Evolutionary conservation across 1,140 invertebrate genomes (phyloP).

Genomic region (Pogonomyrmex californicus): DNA sequence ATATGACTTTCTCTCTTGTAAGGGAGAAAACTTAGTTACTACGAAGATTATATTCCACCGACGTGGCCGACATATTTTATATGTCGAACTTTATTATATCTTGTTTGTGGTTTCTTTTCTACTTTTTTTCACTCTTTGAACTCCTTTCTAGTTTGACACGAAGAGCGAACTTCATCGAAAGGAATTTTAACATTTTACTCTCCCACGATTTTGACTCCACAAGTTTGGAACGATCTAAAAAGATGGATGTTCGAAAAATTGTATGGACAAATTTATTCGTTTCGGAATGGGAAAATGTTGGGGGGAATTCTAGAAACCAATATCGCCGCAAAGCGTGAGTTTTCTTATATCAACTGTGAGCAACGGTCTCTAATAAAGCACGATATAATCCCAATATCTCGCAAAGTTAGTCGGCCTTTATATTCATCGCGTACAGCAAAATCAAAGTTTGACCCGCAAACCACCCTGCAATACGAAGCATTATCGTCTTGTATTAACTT

Average conservation of each 20-base stretch:
- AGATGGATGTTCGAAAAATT: slow-evolving; percentile 1
- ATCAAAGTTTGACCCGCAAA: slow-evolving; percentile 12
- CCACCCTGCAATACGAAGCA: not conserved
- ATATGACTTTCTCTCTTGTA: not conserved
- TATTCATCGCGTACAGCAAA: slow-evolving; percentile 8
- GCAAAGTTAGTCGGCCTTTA: slow-evolving; percentile 43
- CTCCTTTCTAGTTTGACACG: not conserved
- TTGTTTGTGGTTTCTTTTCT: not conserved
- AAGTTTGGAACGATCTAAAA: not conserved
- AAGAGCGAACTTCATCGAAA: slow-evolving; percentile 1
- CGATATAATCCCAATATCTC: slow-evolving; percentile 54
- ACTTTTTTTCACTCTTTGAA: slow-evolving; percentile 2
- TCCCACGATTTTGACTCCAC: not conserved
- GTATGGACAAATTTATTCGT: not conserved
- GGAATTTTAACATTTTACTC: not conserved
- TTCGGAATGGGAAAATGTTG: not conserved
- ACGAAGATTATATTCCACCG: slow-evolving; percentile 1
- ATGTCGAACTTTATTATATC: slow-evolving; percentile 47
- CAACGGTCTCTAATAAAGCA: slow-evolving; percentile 62
- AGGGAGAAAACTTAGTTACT: slow-evolving; percentile 21
- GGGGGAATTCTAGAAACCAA: slow-evolving; percentile 11
- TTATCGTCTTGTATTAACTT: slow-evolving; percentile 27
- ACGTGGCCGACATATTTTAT: slow-evolving; percentile 51
- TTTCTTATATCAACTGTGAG: slow-evolving; percentile 45
- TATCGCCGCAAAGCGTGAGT: slow-evolving; percentile 45